Percentiles rank a stretch among this genome's conserved stretches.
These are phyloP conservation scores for Tenthredo distinguenda DNA, from an alignment of 2,888 invertebrate species.

Conservation along the genomic window DNA sequence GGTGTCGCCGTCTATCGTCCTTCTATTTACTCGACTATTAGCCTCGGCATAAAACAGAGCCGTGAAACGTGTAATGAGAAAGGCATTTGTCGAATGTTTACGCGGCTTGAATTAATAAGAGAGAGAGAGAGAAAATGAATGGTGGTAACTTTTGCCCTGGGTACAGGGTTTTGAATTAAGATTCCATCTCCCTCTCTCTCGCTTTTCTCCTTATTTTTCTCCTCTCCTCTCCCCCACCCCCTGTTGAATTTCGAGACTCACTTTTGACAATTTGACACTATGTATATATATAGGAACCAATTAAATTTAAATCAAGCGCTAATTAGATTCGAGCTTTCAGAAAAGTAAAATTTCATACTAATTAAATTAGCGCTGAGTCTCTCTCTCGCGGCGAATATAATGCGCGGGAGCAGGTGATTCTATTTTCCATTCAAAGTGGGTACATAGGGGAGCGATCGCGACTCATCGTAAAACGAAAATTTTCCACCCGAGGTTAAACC, in stretches of 20 bases:
- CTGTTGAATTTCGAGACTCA: neutral
- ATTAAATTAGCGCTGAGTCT: conserved; percentile 24
- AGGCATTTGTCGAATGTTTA: conserved; percentile 22
- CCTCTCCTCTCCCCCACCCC: no score
- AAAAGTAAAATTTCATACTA: conserved; percentile 20
- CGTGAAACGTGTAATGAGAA: neutral
- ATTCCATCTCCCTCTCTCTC: neutral
- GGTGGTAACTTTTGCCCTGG: neutral
- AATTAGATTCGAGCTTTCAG: conserved; percentile 38
- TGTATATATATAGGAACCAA: conserved; percentile 2
- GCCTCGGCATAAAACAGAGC: conserved; percentile 26
- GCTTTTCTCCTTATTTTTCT: neutral
- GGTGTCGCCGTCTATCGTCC: neutral
- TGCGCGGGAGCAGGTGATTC: conserved; percentile 18
- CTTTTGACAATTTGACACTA: conserved; percentile 43
- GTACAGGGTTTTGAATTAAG: conserved; percentile 1
- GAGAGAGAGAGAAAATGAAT: neutral
- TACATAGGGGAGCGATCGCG: neutral
- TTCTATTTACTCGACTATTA: conserved; percentile 24
- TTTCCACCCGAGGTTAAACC: neutral
- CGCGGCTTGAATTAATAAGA: conserved; percentile 29
- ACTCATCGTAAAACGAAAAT: conserved; percentile 7
- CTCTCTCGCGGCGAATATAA: neutral
- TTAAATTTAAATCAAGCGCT: conserved; percentile 35
- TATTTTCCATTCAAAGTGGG: conserved; percentile 16